Conservation (phyloP, 64 coral and sea anemone species). For the Pocillopora verrucosa region DNA sequence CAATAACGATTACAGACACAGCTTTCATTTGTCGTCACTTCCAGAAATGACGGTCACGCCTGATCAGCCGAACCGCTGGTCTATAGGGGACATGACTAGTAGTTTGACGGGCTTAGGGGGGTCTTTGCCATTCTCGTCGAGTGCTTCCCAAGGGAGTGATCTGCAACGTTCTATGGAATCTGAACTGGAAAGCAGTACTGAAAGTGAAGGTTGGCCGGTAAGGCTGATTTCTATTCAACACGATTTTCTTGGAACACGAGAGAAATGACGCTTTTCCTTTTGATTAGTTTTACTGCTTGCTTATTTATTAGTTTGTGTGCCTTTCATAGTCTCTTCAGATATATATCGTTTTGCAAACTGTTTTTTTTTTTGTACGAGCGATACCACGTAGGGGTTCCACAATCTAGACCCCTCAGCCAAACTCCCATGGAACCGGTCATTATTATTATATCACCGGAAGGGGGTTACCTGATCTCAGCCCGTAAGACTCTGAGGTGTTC, state of each 20-base stretch:
- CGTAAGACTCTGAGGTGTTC: no score
- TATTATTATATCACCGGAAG: no score
- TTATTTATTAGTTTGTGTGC: no score
- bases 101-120: neutral
- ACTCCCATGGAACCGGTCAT: no score
- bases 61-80: conserved; percentile 15
- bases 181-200: conserved; percentile 7
- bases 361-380: no score
- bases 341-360: no score
- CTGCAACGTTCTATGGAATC: conserved; percentile 24
- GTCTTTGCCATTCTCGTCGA: neutral
- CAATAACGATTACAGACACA: neutral
- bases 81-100: neutral
- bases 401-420: no score
- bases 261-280: neutral
- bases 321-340: no score
- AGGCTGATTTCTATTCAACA: neutral
- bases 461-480: no score
- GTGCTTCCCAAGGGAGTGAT: conserved; percentile 8
- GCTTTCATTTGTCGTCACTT: conserved; percentile 24
- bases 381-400: no score
- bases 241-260: neutral
- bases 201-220: conserved; percentile 19
- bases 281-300: no score
- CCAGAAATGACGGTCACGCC: conserved; percentile 24